Percentiles rank a stretch among this genome's conserved stretches.
Conservation (phyloP, 53 echinoderm and acorn worm genomes). For the Luidia sarsii region DNA sequence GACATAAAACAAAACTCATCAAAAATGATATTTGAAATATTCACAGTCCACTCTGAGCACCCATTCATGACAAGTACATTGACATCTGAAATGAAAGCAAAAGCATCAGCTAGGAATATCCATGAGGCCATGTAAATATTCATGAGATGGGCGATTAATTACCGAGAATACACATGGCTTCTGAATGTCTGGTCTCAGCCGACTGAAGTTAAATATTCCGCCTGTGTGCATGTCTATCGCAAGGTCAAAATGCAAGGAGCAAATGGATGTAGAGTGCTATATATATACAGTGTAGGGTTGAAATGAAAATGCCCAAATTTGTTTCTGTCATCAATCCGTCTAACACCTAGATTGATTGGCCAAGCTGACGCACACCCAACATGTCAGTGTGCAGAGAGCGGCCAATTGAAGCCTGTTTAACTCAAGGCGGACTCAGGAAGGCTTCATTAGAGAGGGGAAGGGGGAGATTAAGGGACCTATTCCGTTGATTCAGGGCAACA, state of each 20-base stretch:
- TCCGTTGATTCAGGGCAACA: conserved; percentile 13
- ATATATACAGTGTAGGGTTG: too few relatives aligned
- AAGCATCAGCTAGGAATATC: not conserved
- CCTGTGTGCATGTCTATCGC: too few relatives aligned
- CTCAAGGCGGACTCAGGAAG: conserved; percentile 40
- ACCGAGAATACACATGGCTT: conserved; percentile 43
- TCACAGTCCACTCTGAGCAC: not conserved
- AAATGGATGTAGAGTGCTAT: too few relatives aligned
- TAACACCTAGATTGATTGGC: conserved; percentile 30
- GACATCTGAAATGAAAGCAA: too few relatives aligned
- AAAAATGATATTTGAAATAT: not conserved
- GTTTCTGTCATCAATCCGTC: too few relatives aligned
- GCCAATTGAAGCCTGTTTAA: conserved; percentile 19
- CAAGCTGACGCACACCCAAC: not conserved
- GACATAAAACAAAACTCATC: not conserved
- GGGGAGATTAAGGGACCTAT: not conserved
- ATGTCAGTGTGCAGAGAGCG: not conserved
- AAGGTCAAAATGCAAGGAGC: too few relatives aligned
- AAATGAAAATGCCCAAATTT: too few relatives aligned
- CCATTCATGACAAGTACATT: not conserved
- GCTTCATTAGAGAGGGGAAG: conserved; percentile 20
- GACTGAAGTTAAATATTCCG: too few relatives aligned
- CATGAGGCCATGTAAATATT: conserved; percentile 1
- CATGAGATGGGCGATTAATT: not conserved
- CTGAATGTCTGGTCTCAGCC: too few relatives aligned